A percentile compares a stretch with the other conserved stretches of the same genome.
phyloP scores from a whole-genome alignment of 2,797 vertebrate species.

The Tamandua tetradactyla region DNA sequence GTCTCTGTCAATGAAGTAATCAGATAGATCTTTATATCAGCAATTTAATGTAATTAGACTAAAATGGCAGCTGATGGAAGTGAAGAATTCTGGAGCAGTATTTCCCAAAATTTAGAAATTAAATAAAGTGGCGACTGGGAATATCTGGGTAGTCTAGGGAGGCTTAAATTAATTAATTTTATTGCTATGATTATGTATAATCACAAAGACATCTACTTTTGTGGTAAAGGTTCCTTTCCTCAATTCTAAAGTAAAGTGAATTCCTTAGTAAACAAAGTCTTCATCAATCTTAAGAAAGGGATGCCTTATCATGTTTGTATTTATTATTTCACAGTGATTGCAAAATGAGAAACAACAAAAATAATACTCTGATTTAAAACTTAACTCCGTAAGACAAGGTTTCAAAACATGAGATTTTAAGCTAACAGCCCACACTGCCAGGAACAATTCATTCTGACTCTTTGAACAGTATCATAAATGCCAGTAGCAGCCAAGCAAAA shows the following conservation, averaged over 20 bases:
- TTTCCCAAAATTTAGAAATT: neutral
- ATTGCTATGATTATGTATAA: neutral
- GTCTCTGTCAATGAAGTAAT: constrained; percentile 9
- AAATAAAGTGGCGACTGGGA: neutral
- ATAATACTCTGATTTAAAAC: constrained; percentile 36
- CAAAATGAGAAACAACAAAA: constrained; percentile 32
- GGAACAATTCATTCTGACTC: constrained; percentile 30
- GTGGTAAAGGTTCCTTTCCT: neutral
- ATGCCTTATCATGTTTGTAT: neutral
- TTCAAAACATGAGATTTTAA: constrained; percentile 49
- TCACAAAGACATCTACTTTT: neutral
- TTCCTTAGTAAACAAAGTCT: neutral
- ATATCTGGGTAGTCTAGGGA: neutral
- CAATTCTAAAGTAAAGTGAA: neutral
- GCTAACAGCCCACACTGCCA: neutral
- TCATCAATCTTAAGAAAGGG: neutral
- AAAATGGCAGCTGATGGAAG: neutral
- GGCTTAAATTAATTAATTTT: neutral
- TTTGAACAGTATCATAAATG: constrained; percentile 9
- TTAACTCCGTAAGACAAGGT: constrained; percentile 21
- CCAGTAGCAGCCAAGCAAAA: constrained; percentile 25
- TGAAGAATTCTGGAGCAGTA: neutral
- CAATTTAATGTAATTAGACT: constrained; percentile 22
- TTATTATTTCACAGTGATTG: neutral
- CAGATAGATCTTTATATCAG: neutral